Evolutionary conservation across 2,113 vertebrate species (phyloP), one percentile per base, ranked within the genome.

Genomic region (Rhizomys pruinosus): DNA sequence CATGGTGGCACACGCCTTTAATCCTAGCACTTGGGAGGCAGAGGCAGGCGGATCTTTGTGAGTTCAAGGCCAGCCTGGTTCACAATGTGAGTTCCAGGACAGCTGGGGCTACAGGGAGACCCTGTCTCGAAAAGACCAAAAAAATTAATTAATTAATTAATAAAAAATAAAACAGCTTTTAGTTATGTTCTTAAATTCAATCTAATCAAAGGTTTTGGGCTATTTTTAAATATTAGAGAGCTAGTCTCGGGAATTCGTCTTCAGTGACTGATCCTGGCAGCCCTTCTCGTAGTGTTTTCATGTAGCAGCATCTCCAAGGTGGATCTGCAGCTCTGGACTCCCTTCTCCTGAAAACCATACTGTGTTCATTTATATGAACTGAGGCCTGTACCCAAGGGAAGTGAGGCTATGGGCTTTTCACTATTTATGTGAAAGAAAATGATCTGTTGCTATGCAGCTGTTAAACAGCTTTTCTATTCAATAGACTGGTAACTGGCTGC

Each of bases 171-270:
- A 52, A 52, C 27, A 52, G 32, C 42, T 12, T 84, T 68, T 84
- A 42, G 12, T 34, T 87, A 20, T 96, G 37, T 79, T 34, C 88
- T 68, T 92, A 29, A 85, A 80, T 29, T 17, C 63, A 25, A 82
- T 84, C 39, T 59, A 89, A 32, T 73, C 82, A 61, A 71, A 68
- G 0, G 71, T 81, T 89, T 90, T 66, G 82, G 44, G 27, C 57
- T 84, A 37, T 78, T 93, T 55, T 96, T 84, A 44, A 80, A 44
- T 78, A 92, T 79, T 59, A 73, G 92, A 93, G 85, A 91, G 61
- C 57, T 66, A 64, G 42, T 87, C 29, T 94, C 72, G 85, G 85
- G 61, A 71, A 55, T 89, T 29, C 87, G 11, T 94, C 66, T 92
- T 91, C 74, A 16, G 20, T 66, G 71, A 29, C 16, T 93, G 81